phyloP scores from a whole-genome alignment of 2,888 invertebrate species.

The Diachrysia chrysitis region DNA sequence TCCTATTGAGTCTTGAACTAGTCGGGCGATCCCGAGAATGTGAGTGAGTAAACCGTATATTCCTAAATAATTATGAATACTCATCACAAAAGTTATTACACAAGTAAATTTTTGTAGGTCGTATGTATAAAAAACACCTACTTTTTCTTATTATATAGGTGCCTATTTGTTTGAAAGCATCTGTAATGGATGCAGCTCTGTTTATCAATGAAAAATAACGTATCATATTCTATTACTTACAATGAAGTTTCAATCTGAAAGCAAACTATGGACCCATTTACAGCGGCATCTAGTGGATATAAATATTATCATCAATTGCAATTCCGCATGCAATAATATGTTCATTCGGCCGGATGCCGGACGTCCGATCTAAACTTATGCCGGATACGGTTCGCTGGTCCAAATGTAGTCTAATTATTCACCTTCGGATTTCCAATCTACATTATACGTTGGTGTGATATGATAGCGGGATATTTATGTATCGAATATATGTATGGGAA shows the following conservation, averaged over 20 bases:
- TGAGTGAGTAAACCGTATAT: too few species aligned
- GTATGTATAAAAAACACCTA: too few species aligned
- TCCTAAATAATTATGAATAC: too few species aligned
- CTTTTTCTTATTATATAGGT: too few species aligned
- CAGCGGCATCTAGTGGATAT: constrained; percentile 1
- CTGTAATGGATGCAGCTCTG: too few species aligned
- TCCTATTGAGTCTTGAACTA: too few species aligned
- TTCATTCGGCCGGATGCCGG: constrained; percentile 43
- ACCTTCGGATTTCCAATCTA: constrained; percentile 32
- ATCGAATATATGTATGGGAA: neutral
- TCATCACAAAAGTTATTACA: too few species aligned
- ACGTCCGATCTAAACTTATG: constrained; percentile 52
- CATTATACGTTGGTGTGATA: constrained; percentile 22
- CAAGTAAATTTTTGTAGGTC: too few species aligned
- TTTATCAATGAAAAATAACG: too few species aligned
- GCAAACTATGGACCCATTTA: neutral
- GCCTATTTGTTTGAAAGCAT: too few species aligned
- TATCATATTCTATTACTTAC: neutral
- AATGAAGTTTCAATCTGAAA: neutral
- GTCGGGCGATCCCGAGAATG: too few species aligned
- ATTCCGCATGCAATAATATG: constrained; percentile 39
- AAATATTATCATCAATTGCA: constrained; percentile 33
- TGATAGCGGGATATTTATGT: constrained; percentile 19
- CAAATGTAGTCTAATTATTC: constrained; percentile 51
- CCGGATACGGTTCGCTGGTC: constrained; percentile 48